Base-by-base conservation (phyloP, 2,113 vertebrate genomes). In the Meles meles region DNA sequence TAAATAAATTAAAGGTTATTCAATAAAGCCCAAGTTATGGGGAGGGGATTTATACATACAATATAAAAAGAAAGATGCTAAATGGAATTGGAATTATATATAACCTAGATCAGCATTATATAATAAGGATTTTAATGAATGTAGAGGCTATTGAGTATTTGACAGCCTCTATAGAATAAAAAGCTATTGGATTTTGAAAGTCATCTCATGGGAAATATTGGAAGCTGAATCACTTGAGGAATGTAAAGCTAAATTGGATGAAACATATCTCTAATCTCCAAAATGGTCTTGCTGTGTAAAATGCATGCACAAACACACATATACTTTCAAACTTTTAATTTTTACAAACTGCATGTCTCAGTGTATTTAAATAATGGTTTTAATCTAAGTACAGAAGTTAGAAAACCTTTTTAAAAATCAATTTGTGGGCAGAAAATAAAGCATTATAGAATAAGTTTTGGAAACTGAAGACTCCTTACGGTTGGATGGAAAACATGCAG, bases 141-240 rank as follows among this genome's bases (percentile, higher is more conserved):
- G 61, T 20, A 11, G 84, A 92, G 21, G 25, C 39, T 77, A 83
- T 71, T 88, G 79, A 90, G 59, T 90, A 31, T 90, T 74, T 92
- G 37, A 93, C 57, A 94, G n/a, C 9, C 86, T 89, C 82, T 67
- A 42, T 27, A 88, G 85, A 93, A 93, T 97, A 95, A 91, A 88
- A 94, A 94, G 52, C 39, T 93, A 79, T 86, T 96, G 74, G 27
- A 96, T 93, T 96, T 97, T 85, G 23, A 95, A 94, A 92, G 4
- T 85, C 11, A 90, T 95, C 92, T 79, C n/a, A 2, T 90, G 87
- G 95, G 95, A 96, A 97, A 96, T 97, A 92, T 17, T 97, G 47
- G n/a, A 84, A 92, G 18, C 80, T 77, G 23, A 93, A 63, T 86
- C 69, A 76, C 72, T 93, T 97, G 89, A 96, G 59, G 34, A 57